These are phyloP conservation scores for Hippocampus guttulatus DNA, from an alignment of 2,113 vertebrate genomes.

Conservation along the genomic window DNA sequence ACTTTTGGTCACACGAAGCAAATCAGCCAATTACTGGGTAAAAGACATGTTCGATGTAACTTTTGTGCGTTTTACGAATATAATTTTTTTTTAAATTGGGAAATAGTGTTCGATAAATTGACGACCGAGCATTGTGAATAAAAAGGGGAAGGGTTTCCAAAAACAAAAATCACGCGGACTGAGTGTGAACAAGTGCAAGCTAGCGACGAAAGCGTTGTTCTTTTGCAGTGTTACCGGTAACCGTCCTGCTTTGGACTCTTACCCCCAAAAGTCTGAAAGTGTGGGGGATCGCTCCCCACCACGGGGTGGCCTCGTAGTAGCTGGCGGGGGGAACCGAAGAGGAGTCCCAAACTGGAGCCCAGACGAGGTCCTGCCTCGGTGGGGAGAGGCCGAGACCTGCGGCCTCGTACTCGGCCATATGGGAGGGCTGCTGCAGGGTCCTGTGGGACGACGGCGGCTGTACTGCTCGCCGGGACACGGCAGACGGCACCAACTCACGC, in stretches of 20 bases:
- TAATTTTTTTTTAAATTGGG: too few relatives aligned
- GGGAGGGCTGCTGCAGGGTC: slow-evolving; percentile 59
- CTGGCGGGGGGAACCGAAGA: slow-evolving; percentile 28
- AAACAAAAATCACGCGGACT: too few relatives aligned
- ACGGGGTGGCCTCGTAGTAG: slow-evolving; percentile 51
- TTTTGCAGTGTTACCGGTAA: neutral
- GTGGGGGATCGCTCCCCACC: slow-evolving; percentile 47
- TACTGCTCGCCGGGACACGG: neutral
- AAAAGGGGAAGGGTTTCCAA: too few relatives aligned
- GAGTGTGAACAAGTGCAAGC: too few relatives aligned
- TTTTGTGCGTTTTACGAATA: too few relatives aligned
- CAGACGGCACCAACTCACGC: too few relatives aligned
- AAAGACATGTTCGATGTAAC: too few relatives aligned
- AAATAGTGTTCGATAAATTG: too few relatives aligned
- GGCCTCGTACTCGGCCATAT: slow-evolving; percentile 40
- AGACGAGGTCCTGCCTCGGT: slow-evolving; percentile 5
- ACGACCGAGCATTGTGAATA: too few relatives aligned
- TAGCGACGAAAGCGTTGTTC: too few relatives aligned
- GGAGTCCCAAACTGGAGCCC: neutral
- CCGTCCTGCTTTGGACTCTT: slow-evolving; percentile 8
- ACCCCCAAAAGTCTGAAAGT: slow-evolving; percentile 39
- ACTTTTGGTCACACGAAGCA: too few relatives aligned
- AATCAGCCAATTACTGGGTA: too few relatives aligned
- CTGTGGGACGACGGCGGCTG: slow-evolving; percentile 33
- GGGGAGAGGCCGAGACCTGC: neutral